Evolutionary conservation across 1,140 invertebrate genomes (phyloP).

Genomic region (Diorhabda elongata): DNA sequence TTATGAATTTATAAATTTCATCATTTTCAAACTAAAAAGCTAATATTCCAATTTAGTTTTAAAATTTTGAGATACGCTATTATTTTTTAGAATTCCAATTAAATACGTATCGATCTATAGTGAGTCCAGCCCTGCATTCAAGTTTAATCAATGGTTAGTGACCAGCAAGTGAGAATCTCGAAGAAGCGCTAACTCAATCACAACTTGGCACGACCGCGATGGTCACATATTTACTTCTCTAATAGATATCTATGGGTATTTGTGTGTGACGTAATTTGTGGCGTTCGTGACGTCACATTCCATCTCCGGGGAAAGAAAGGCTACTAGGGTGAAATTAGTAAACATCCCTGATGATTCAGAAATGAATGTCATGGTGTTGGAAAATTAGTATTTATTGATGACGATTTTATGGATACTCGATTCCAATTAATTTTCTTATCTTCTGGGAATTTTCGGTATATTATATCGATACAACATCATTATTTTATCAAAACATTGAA

Average conservation of each 20-base stretch:
- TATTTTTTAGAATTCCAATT: too few species aligned
- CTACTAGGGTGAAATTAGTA: conserved; percentile 23
- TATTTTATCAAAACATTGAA: too few species aligned
- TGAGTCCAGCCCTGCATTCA: too few species aligned
- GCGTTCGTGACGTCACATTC: conserved; percentile 39
- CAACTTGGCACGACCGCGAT: conserved; percentile 39
- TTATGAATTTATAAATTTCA: too few species aligned
- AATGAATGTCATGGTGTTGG: conserved; percentile 11
- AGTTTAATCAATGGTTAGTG: conserved; percentile 11
- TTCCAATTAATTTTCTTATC: neutral
- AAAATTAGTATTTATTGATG: conserved; percentile 14
- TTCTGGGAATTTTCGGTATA: neutral
- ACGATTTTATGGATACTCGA: conserved; percentile 5
- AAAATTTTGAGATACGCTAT: too few species aligned
- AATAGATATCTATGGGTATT: conserved; percentile 44
- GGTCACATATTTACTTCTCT: conserved; percentile 41
- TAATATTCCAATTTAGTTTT: too few species aligned
- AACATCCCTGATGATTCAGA: conserved; percentile 15
- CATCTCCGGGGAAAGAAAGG: conserved; percentile 16
- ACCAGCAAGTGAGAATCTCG: conserved; percentile 28
- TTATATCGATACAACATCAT: too few species aligned
- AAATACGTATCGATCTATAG: too few species aligned
- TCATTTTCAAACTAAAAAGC: too few species aligned
- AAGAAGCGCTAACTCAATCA: conserved; percentile 41
- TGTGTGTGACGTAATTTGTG: conserved; percentile 42